phyloP scores from a whole-genome alignment of 2,797 vertebrate species.

The Xiphophorus birchmanni region DNA sequence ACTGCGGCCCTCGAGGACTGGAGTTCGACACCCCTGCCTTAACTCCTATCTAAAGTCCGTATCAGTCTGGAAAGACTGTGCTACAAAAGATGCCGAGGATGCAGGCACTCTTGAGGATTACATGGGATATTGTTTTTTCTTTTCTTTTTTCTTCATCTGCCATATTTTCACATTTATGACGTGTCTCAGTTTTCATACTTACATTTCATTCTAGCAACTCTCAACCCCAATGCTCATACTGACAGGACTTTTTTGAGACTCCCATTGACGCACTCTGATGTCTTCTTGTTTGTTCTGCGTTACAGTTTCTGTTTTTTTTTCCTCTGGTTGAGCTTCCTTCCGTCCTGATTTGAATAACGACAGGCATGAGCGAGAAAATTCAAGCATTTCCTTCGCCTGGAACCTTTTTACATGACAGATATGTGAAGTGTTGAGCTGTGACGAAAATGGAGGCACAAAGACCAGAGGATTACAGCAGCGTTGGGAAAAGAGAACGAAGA shows the following conservation, averaged over 20 bases:
- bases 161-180: not conserved
- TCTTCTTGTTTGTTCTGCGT: not conserved
- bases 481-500: constrained; percentile 26
- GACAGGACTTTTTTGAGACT: not conserved
- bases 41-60: constrained; percentile 1
- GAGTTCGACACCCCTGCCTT: not conserved
- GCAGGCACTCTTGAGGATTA: constrained; percentile 26
- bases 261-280: not conserved
- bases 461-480: constrained; percentile 43
- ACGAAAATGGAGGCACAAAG: constrained; percentile 41
- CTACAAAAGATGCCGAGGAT: constrained; percentile 9
- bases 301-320: not conserved
- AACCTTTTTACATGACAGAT: constrained; percentile 42
- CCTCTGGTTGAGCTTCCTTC: not conserved
- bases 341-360: constrained; percentile 3
- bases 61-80: constrained; percentile 20
- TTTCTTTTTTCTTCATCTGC: not conserved
- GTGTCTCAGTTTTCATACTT: not conserved
- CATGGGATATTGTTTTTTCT: not conserved
- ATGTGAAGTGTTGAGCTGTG: constrained; percentile 46
- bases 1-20: too few relatives aligned
- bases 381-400: constrained; percentile 25
- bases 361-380: constrained; percentile 12
- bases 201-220: not conserved
- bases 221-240: not conserved